phyloP scores from a whole-genome alignment of 2,797 vertebrate species.

The Luscinia luscinia region DNA sequence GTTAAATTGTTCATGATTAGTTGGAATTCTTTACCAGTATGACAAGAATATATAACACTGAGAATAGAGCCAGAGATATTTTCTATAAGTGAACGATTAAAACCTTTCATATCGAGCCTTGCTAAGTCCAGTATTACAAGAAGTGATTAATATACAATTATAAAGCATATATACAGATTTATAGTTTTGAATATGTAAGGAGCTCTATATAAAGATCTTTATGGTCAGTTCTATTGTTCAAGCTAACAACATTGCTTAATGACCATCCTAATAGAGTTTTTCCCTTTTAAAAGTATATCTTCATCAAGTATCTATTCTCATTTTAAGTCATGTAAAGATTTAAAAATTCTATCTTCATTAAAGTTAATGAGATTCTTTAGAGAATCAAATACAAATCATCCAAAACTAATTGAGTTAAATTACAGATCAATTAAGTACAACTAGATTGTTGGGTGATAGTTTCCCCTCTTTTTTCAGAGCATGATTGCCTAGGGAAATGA shows the following conservation, averaged over 20 bases:
- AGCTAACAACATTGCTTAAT: not conserved
- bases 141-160: not conserved
- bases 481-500: slow-evolving; percentile 32
- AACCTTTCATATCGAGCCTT: not conserved
- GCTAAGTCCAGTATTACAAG: not conserved
- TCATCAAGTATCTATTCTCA: slow-evolving; percentile 31
- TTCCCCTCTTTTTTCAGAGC: not conserved
- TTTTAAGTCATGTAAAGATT: slow-evolving; percentile 28
- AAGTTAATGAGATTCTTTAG: slow-evolving; percentile 40
- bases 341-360: slow-evolving; percentile 37
- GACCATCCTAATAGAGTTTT: slow-evolving; percentile 9
- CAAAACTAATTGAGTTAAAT: slow-evolving; percentile 54
- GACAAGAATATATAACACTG: not conserved
- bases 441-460: not conserved
- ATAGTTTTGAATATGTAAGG: not conserved
- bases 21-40: not conserved
- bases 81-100: not conserved
- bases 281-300: slow-evolving; percentile 6
- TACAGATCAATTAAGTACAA: slow-evolving; percentile 38
- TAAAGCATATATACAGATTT: not conserved
- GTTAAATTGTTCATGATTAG: not conserved
- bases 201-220: not conserved
- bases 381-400: slow-evolving; percentile 42
- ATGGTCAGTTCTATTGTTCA: not conserved
- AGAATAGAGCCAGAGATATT: not conserved